phyloP scores from a whole-genome alignment of 2,888 invertebrate genomes.

The Ellobium chinense region DNA sequence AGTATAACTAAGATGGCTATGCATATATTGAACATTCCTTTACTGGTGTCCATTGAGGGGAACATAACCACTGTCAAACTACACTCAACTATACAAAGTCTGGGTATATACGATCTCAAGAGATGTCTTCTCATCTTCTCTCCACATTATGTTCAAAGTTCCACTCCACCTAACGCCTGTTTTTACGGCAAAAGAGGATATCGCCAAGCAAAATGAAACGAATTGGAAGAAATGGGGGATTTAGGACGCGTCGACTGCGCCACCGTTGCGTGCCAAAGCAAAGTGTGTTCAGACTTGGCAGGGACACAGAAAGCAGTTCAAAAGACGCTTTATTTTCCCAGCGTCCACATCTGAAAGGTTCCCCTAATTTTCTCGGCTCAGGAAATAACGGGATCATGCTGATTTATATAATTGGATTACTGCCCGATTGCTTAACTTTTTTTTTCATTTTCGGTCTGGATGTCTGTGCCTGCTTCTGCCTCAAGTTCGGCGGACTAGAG shows the following conservation, averaged over 20 bases:
- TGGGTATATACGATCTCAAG: too few species aligned
- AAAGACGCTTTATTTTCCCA: background rate
- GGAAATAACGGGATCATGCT: background rate
- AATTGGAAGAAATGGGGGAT: background rate
- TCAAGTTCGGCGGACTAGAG: too few species aligned
- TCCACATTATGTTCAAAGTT: background rate
- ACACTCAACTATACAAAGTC: too few species aligned
- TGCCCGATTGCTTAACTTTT: background rate
- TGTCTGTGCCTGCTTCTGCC: background rate
- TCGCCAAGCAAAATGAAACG: too few species aligned
- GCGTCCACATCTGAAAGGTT: background rate
- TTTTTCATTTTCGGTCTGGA: background rate
- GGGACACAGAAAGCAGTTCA: background rate
- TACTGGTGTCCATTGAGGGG: too few species aligned
- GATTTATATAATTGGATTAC: background rate
- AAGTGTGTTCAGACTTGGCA: conserved; percentile 2
- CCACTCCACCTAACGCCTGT: background rate
- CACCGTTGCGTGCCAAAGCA: conserved; percentile 9
- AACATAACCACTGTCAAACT: too few species aligned
- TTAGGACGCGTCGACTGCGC: background rate
- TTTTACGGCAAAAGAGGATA: too few species aligned
- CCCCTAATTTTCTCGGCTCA: background rate
- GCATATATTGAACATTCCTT: too few species aligned
- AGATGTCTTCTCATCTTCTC: background rate
- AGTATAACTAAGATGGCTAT: too few species aligned